Base-by-base conservation (phyloP, 2,888 invertebrate genomes). In the Nemurella pictetii region DNA sequence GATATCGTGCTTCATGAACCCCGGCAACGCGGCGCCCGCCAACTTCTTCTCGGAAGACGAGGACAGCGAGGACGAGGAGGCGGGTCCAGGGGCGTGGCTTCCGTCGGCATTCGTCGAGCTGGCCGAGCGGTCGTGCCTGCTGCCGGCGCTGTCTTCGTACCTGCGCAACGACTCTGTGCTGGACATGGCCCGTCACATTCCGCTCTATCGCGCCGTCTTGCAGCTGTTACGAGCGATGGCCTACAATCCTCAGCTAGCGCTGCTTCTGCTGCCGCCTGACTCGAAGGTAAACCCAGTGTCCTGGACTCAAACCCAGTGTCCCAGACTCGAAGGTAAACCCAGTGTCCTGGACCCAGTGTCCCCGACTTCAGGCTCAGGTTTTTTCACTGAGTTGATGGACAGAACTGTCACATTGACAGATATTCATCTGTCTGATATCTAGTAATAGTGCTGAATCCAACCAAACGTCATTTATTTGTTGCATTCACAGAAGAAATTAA, bases 141-240 rank as follows among this genome's bases (percentile, higher is more conserved):
- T 98, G 86, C 96, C 97, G 27, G 97, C 96, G 28, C 93, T 98
- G 30, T 96, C 96, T 88, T 97, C 97, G 0, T 98, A 98, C 89
- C 92, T 98, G 84, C 93, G 97, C 88, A 98, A 98, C 89, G 98
- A 98, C 91, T 98, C 98, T 92, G 98, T 98, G 87, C 91, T 98
- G 90, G 98, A 98, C 91, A 98, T 98, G 95, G 97, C 98, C n/a
- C 94, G 98, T 26, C 98, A 98, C 92, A 97, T 98, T 90, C 97
- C 98, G 30, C 92, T 98, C 88, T 98, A 98, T 91, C 94, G 96
- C 87, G 95, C 96, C 87, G 95, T 98, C 88, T 91, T 98, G 88
- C 95, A 95, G 87, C 91, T 97, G 87, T 92, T 97, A 86, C 93
- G 98, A 1, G 96, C 96, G 0, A 91, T 95, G 89, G 95, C 95